Conservation (phyloP, 1,140 invertebrate species). For the Drosophila varians region DNA sequence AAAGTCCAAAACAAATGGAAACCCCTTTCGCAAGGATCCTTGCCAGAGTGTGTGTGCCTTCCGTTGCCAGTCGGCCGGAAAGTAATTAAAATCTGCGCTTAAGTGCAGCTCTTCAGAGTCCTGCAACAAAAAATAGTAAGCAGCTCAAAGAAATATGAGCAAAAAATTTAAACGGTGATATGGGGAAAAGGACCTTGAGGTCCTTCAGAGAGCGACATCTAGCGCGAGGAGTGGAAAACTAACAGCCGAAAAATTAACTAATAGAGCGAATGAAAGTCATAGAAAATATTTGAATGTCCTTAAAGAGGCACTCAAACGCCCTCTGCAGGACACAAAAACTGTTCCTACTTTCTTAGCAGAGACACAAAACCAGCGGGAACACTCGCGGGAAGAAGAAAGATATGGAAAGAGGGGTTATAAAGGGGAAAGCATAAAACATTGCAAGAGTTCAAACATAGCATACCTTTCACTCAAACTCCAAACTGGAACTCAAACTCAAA, state of each 20-base stretch:
- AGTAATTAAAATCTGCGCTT: constrained; percentile 81
- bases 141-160: not conserved
- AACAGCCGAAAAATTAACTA: not conserved
- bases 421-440: constrained; percentile 32
- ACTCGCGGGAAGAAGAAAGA: not conserved
- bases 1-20: constrained; percentile 9
- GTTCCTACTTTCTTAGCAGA: constrained; percentile 30
- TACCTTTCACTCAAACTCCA: not conserved
- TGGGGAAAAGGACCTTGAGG: not conserved
- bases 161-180: too few species aligned
- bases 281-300: constrained; percentile 27
- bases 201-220: constrained; percentile 11
- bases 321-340: constrained; percentile 30
- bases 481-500: constrained; percentile 14
- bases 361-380: constrained; percentile 6
- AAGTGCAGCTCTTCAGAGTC: constrained; percentile 69
- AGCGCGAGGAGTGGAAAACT: not conserved
- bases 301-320: constrained; percentile 13
- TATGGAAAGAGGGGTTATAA: constrained; percentile 14
- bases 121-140: constrained; percentile 16
- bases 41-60: constrained; percentile 31
- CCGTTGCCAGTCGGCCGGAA: constrained; percentile 77
- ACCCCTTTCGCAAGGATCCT: constrained; percentile 9
- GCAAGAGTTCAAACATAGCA: constrained; percentile 21
- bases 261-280: constrained; percentile 6